These are phyloP conservation scores for Sialia sialis DNA, from an alignment of 2,113 vertebrate species.

Conservation along the genomic window DNA sequence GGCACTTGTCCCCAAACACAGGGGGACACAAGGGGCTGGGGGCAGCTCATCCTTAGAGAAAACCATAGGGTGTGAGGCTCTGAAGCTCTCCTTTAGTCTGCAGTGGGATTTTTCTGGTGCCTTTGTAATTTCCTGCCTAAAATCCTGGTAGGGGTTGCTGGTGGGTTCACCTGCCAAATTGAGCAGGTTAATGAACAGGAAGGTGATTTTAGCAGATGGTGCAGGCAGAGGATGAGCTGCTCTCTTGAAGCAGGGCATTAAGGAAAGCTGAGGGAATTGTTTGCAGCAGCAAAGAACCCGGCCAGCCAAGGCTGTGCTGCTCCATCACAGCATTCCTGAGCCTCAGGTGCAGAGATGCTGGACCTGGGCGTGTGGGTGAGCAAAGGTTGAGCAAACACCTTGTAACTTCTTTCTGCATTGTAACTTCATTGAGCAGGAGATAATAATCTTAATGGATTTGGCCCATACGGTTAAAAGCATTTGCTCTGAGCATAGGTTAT, in stretches of 20 bases:
- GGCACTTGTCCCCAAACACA: rapidly evolving
- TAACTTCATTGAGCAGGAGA: not conserved
- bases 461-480: rapidly evolving
- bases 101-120: not conserved
- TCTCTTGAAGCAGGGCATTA: not conserved
- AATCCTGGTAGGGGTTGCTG: not conserved
- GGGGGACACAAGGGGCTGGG: not conserved
- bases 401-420: not conserved
- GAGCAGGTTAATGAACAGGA: not conserved
- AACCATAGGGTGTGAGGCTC: not conserved
- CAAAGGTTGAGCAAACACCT: not conserved
- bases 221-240: not conserved
- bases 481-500: not conserved
- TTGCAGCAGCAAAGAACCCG: not conserved
- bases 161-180: not conserved
- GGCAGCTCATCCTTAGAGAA: not conserved
- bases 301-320: not conserved
- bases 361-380: not conserved
- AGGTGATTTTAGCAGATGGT: not conserved
- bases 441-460: not conserved
- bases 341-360: not conserved
- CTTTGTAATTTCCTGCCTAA: not conserved
- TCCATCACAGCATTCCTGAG: rapidly evolving
- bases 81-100: not conserved
- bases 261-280: not conserved